These are phyloP conservation scores for Falco naumanni DNA, from an alignment of 2,797 vertebrate species.

Conservation along the genomic window DNA sequence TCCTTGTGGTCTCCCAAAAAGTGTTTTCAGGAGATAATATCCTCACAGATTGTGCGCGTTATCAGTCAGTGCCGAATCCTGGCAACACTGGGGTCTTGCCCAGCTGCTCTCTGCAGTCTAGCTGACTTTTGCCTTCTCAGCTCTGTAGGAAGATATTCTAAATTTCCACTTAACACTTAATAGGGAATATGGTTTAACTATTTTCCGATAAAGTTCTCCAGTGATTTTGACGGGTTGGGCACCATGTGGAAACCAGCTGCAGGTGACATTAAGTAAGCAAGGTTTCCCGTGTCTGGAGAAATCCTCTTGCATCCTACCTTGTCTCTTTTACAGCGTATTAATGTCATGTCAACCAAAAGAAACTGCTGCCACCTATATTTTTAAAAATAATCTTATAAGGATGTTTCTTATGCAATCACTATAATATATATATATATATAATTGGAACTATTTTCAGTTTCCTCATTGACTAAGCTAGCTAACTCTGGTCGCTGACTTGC, in stretches of 20 bases:
- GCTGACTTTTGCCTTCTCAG: conserved; percentile 7
- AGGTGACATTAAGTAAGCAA: background rate
- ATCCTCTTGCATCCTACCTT: background rate
- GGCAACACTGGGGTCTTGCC: background rate
- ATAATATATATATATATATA: background rate
- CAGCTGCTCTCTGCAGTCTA: background rate
- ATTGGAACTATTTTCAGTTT: conserved; percentile 37
- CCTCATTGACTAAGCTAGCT: background rate
- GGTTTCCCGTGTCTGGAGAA: background rate
- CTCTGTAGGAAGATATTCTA: background rate
- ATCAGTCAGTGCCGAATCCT: background rate
- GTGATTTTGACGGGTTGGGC: background rate
- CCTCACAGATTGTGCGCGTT: background rate
- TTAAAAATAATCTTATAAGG: background rate
- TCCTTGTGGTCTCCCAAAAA: background rate
- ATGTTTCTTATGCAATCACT: background rate
- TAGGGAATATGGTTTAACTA: background rate
- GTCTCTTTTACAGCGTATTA: background rate
- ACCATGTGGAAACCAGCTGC: background rate
- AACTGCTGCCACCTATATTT: background rate
- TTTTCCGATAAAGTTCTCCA: background rate
- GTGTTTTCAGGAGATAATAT: background rate
- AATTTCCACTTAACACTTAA: conserved; percentile 17
- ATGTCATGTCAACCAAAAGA: background rate
- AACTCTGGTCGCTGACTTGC: background rate